A percentile compares a stretch with the other conserved stretches of the same genome.
Evolutionary conservation across 2,113 vertebrate genomes (phyloP).

Genomic region (Passer domesticus): DNA sequence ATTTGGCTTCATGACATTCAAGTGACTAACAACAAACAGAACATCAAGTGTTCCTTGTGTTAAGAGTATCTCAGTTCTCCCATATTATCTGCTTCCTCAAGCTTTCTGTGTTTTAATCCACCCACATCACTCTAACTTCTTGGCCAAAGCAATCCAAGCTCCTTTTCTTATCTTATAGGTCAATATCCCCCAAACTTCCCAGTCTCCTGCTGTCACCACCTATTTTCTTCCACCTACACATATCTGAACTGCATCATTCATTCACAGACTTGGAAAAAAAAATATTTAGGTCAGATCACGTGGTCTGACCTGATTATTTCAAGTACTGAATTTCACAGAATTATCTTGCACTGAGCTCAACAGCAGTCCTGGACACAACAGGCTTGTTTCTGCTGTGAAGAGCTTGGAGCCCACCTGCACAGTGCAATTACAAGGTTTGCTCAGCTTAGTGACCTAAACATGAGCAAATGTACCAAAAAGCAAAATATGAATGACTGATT

Average conservation of each 20-base stretch:
- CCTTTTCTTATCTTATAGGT: slow-evolving; percentile 1
- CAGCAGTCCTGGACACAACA: neutral
- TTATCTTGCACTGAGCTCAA: neutral
- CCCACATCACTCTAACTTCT: neutral
- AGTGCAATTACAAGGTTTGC: neutral
- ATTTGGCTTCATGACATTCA: neutral
- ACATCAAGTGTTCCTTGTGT: neutral
- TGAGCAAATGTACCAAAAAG: neutral
- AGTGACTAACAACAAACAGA: neutral
- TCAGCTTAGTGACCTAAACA: neutral
- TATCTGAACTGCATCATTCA: neutral
- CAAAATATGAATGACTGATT: neutral
- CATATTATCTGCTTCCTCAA: neutral
- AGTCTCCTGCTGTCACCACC: slow-evolving; percentile 6
- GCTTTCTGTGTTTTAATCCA: neutral
- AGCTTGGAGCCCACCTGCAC: neutral
- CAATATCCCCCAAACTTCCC: neutral
- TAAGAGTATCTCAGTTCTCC: neutral
- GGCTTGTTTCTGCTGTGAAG: neutral
- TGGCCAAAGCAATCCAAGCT: neutral
- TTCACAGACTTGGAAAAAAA: slow-evolving; percentile 15
- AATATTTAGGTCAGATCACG: neutral
- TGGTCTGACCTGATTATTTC: slow-evolving; percentile 22
- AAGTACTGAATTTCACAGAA: slow-evolving; percentile 12
- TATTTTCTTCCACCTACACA: neutral